Conservation (phyloP, 2,797 vertebrate genomes). For the Cetoscarus ocellatus region DNA sequence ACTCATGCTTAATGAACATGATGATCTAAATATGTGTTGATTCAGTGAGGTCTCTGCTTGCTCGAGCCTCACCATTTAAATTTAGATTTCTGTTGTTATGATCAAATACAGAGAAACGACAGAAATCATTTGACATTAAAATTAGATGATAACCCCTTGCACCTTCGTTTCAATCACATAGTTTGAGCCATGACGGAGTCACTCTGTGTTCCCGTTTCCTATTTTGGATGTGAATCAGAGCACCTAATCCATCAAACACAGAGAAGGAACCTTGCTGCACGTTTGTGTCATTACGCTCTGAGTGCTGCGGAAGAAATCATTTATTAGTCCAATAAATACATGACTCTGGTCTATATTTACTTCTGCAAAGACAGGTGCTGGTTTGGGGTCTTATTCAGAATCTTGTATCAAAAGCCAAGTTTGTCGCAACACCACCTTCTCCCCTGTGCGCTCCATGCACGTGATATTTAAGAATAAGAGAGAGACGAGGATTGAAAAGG, state of each 20-base stretch:
- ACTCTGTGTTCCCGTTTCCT: conserved; percentile 44
- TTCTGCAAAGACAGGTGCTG: conserved; percentile 29
- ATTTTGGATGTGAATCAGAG: conserved; percentile 55
- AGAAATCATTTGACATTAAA: too few relatives aligned
- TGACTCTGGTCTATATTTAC: conserved; percentile 32
- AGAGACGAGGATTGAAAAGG: conserved; percentile 49
- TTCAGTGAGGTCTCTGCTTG: not conserved
- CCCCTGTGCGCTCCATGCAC: too few relatives aligned
- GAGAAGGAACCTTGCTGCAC: conserved; percentile 12
- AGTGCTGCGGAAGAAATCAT: conserved; percentile 48
- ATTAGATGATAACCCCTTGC: not conserved
- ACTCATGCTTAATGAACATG: too few relatives aligned
- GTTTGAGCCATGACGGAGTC: conserved; percentile 6
- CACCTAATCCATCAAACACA: not conserved
- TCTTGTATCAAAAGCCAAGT: conserved; percentile 26
- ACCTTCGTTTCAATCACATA: not conserved
- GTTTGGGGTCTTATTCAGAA: conserved; percentile 35
- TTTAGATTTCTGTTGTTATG: too few relatives aligned
- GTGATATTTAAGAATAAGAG: conserved; percentile 47
- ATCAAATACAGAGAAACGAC: too few relatives aligned
- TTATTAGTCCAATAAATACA: conserved; percentile 60
- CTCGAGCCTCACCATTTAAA: not conserved
- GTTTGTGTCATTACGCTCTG: conserved; percentile 11
- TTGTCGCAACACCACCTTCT: conserved; percentile 38
- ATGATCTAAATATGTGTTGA: not conserved